Base-by-base conservation (phyloP, 2,113 vertebrate species). In the Microtus ochrogaster region DNA sequence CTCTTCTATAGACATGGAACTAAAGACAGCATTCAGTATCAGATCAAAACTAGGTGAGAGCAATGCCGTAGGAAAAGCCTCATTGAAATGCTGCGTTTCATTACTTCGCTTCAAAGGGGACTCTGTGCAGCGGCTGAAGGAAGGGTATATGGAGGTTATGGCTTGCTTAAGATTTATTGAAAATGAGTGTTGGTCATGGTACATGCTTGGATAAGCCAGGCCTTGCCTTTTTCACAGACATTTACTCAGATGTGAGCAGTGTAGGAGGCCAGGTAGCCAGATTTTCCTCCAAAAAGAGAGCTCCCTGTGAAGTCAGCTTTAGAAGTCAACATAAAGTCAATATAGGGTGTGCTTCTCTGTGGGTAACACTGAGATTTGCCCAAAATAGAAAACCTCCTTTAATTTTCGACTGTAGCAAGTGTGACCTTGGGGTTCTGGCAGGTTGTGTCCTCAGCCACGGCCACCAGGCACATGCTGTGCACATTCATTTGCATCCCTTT, bases 121-220 rank as follows among this genome's bases (percentile, higher is more conserved):
- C 13, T 5, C 65, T 63, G n/a, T 2, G 16, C 3, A 44, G 0
- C 52, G 7, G 8, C 14, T 63, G 77, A 76, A 77, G 33, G 2
- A 36, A 21, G 14, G 14, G 14, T 63, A 39, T 63, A 36, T 47
- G 36, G 47, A 36, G 6, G 22, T 19, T 82, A 22, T 72, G 41
- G 55, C 24, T 86, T 81, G 19, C n/a, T 44, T 47, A 44, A 39
- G 49, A 76, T 87, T 82, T 26, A 28, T 41, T 72, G 92, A 88
- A 89, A 55, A 21, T 36, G 11, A 76, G 7, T 89, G 41, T 44
- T n/a, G 63, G 65, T 68, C 21, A 78, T 84, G 55, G 61, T 70
- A 7, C 33, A 41, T 86, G 47, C 39, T 70, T 58, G 2, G 6
- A 8, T 90, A 70, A 88, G 49, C 24, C 86, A 73, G 17, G 8